These are phyloP conservation scores for Sinocyclocheilus maitianheensis DNA, from an alignment of 2,113 vertebrate species.

Conservation along the genomic window DNA sequence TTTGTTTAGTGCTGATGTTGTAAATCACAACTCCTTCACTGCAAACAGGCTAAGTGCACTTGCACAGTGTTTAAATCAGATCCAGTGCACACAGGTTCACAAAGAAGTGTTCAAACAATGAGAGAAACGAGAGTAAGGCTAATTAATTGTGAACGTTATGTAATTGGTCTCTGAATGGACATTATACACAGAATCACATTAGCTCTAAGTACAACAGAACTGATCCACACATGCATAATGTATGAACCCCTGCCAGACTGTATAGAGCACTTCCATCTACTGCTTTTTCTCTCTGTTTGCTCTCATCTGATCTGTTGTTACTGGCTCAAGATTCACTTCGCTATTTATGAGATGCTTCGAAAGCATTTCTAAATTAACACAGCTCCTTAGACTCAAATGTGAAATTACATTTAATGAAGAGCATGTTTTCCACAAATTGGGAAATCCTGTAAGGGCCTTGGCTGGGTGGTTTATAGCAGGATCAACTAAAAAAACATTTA, in stretches of 20 bases:
- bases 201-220: constrained; percentile 19
- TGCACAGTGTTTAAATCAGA: not conserved
- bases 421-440: not conserved
- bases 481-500: not conserved
- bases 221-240: constrained; percentile 30
- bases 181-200: constrained; percentile 21
- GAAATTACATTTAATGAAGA: not conserved
- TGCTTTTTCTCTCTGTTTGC: not conserved
- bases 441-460: not conserved
- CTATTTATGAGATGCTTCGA: constrained; percentile 8
- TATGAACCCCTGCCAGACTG: constrained; percentile 8
- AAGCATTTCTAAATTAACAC: constrained; percentile 33
- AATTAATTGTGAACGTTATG: constrained; percentile 36
- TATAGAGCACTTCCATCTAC: not conserved
- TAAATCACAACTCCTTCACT: constrained; percentile 12
- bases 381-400: constrained; percentile 4
- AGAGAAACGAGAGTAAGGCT: constrained; percentile 7
- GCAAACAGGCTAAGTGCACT: not conserved
- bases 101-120: not conserved
- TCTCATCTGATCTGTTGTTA: constrained; percentile 22
- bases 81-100: not conserved
- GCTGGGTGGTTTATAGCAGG: not conserved
- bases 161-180: constrained; percentile 30
- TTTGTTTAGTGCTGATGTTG: not conserved
- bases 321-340: constrained; percentile 16